These are phyloP conservation scores for Actias luna DNA, from an alignment of 2,888 invertebrate genomes.

Conservation along the genomic window DNA sequence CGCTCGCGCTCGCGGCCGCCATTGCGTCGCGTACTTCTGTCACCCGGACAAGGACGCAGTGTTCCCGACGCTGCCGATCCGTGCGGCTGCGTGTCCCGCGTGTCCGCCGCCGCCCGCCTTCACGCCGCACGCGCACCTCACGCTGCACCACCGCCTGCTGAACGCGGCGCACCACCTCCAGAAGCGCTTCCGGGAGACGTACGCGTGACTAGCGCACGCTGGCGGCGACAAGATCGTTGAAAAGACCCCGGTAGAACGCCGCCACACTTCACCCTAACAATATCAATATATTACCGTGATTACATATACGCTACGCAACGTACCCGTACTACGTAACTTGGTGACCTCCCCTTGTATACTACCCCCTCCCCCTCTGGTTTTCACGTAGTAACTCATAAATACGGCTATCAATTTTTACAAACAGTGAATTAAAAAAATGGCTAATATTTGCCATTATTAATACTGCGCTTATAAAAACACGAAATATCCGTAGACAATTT, in stretches of 20 bases:
- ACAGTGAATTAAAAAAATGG: no score
- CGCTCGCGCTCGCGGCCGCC: slow-evolving; percentile 84
- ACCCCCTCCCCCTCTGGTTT: no score
- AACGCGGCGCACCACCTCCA: slow-evolving; percentile 87
- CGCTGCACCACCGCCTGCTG: slow-evolving; percentile 81
- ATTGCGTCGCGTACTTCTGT: slow-evolving; percentile 89
- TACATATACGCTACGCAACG: not conserved
- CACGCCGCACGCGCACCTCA: slow-evolving; percentile 69
- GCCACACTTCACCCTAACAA: slow-evolving; percentile 27
- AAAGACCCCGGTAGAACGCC: slow-evolving; percentile 41
- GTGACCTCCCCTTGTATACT: no score
- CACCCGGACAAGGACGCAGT: slow-evolving; percentile 84
- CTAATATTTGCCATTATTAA: no score
- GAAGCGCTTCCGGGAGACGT: slow-evolving; percentile 86
- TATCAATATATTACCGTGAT: not conserved
- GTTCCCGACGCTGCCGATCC: slow-evolving; percentile 75
- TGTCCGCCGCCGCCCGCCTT: slow-evolving; percentile 63
- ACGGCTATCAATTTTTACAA: no score
- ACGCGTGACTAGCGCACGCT: slow-evolving; percentile 78
- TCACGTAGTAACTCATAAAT: no score
- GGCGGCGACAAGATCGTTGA: slow-evolving; percentile 33
- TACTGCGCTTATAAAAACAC: no score
- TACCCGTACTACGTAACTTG: no score
- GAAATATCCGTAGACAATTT: no score
- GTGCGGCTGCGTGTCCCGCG: slow-evolving; percentile 61